Evolutionary conservation across 64 coral and sea anemone species (phyloP).

Genomic region (Anthopleura sola): DNA sequence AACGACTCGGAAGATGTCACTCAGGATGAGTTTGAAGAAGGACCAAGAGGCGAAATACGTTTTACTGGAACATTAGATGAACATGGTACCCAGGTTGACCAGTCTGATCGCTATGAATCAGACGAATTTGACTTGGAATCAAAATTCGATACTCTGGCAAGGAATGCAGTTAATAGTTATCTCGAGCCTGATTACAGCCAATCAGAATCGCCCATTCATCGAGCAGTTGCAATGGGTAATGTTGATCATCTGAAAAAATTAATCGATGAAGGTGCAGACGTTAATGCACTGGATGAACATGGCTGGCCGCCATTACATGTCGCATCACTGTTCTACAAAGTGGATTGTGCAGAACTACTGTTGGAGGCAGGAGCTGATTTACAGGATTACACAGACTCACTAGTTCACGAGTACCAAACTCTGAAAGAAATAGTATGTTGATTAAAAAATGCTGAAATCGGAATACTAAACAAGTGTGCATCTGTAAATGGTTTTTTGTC

Average conservation of each 20-base stretch:
- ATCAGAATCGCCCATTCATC: constrained; percentile 37
- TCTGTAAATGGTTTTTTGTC: too few species aligned
- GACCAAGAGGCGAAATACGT: background rate
- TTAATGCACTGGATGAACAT: constrained; percentile 37
- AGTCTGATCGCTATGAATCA: background rate
- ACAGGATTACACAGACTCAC: constrained; percentile 27
- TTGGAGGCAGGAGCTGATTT: constrained; percentile 40
- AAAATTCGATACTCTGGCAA: background rate
- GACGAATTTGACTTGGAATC: background rate
- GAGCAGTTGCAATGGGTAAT: constrained; percentile 27
- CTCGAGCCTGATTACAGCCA: constrained; percentile 16
- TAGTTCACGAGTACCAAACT: constrained; percentile 34
- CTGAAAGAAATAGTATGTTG: background rate
- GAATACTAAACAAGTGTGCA: too few species aligned
- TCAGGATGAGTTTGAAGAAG: background rate
- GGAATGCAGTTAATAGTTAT: constrained; percentile 2
- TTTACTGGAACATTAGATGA: background rate
- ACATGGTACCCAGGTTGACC: background rate
- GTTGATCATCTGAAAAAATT: constrained; percentile 14
- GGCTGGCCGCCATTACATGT: constrained; percentile 44
- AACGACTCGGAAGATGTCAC: background rate
- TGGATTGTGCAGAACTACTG: constrained; percentile 29
- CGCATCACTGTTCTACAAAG: constrained; percentile 17
- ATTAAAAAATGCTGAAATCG: background rate
- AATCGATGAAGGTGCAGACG: constrained; percentile 33